Evolutionary conservation across 2,888 invertebrate species (phyloP), one percentile per base, ranked within the genome.

Genomic region (Morpho deidamia): DNA sequence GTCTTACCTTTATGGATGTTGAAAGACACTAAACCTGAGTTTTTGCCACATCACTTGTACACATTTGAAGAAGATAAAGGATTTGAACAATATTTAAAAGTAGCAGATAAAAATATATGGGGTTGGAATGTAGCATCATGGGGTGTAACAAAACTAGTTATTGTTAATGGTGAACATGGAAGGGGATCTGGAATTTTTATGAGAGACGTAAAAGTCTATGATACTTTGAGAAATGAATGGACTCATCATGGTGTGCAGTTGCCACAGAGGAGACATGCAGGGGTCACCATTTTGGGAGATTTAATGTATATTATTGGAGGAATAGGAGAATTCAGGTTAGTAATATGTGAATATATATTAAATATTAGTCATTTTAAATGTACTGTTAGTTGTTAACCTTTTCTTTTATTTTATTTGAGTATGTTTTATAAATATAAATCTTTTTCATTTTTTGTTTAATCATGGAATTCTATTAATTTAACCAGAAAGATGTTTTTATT

Each of bases 261-360:
- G 51, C 87, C 88, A 0, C 46, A 66, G 0, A 62, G 84, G 11
- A 73, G 88, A 49, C 88, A 88, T 59, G 76, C 74, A 5, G 84
- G 86, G 4, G 67, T 83, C 4, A 71, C 74, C 1, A 66, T 84
- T 7, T 35, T 78, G 11, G 76, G 71, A 10, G 78, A 88, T 60
- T 69, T 64, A 4, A 58, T 89, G 40, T 87, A 67, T 56, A 66
- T 87, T 39, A 65, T 86, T 51, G 87, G 88, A 59, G 88, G 88
- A 7, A 81, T 88, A 61, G 88, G 88, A 70, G 78, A 71, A 57
- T 88, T 74, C 74, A 83, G 88, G 88, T 89, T 61, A 69, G 83
- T 79, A 63, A 34, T 55, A 51, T 45, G 14, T 10, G n/a, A 7
- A 45, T 35, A 12, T 9, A 8, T 39, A 39, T 7, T 39, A 8